Conservation (phyloP, 2,888 invertebrate species). For the Ditula angustiorana region DNA sequence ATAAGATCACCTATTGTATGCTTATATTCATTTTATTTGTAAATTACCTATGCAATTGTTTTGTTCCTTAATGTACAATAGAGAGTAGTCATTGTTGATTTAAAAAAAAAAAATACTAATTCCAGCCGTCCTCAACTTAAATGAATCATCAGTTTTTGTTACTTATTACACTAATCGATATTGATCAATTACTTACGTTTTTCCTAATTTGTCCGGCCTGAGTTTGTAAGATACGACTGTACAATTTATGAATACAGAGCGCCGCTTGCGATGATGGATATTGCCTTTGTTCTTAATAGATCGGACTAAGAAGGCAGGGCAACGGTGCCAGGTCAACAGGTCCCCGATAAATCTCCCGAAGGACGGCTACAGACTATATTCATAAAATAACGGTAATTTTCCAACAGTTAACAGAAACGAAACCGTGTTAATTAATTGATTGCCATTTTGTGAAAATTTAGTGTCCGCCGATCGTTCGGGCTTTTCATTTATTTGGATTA, state of each 20-base stretch:
- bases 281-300: constrained; percentile 22
- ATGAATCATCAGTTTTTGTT: not conserved
- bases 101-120: no score
- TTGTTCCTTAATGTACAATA: no score
- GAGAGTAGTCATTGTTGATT: no score
- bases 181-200: not conserved
- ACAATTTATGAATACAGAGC: constrained; percentile 12
- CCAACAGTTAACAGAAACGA: constrained; percentile 49
- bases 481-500: constrained; percentile 50
- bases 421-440: constrained; percentile 58
- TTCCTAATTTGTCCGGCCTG: not conserved
- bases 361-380: constrained; percentile 27
- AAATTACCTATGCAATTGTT: no score
- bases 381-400: constrained; percentile 43
- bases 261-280: constrained; percentile 26
- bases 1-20: no score
- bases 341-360: constrained; percentile 38
- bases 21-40: no score
- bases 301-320: constrained; percentile 13
- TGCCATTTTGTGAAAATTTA: constrained; percentile 51
- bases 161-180: not conserved
- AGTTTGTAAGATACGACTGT: constrained; percentile 10
- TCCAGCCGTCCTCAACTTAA: no score
- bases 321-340: constrained; percentile 50
- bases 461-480: constrained; percentile 44